Base-by-base conservation (phyloP, 2,797 vertebrate genomes). In the Alcedo atthis region DNA sequence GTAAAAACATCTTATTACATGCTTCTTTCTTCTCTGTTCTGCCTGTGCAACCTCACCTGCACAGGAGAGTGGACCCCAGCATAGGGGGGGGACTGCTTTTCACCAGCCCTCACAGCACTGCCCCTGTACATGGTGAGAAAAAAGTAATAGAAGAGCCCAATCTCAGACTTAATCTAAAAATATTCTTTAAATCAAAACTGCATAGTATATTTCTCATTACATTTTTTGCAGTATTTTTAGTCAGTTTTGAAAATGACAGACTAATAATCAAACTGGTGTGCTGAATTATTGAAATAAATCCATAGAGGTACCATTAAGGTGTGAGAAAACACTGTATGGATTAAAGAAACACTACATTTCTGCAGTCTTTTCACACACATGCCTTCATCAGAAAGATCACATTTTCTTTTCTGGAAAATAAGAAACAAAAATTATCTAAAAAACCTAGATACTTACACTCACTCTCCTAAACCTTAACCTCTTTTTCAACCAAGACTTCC, bases 31-130 rank as follows among this genome's bases (percentile, higher is more conserved):
- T 26, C 54, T 10, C 10, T 25, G 24, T 12, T 62, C 64, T 57
- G 8, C n/a, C 21, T 7, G 24, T 10, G 28, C 54, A 59, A 51
- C 54, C 35, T 48, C 33, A 15, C 10, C 20, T 0, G 3, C 26
- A 16, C 28, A 28, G 33, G 7, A 46, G 3, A 57, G 32, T 35
- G 24, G 32, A 59, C 6, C 28, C 24, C n/a, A 24, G 48, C 22
- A 21, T 1, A 8, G 26, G 21, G 51, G 51, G 2, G 6, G 32
- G 35, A 8, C 4, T 0, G n/a, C 16, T 73, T 20, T 12, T 42
- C n/a, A 24, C 19, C 49, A 68, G 32, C 57, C 42, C 69, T 61
- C 57, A 20, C 24, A 26, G 40, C 15, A 16, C 2, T 20, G 22
- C 14, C 2, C 6, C 54, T 33, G 16, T 10, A 57, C 20, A 5